Base-by-base conservation (phyloP, 2,797 vertebrate species). In the Muscicapa striata region DNA sequence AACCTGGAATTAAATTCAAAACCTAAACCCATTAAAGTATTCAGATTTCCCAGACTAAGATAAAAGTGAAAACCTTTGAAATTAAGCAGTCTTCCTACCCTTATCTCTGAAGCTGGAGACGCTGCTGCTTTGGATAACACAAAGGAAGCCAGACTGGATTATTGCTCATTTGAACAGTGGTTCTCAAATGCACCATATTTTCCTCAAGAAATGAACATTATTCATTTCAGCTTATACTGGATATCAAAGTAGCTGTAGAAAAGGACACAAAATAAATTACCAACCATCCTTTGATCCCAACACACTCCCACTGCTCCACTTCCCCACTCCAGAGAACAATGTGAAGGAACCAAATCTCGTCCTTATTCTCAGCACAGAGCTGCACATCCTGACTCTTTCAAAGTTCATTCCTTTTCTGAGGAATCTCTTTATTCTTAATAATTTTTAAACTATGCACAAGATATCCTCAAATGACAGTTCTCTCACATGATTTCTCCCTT, bases 1-100 rank as follows among this genome's bases (percentile, higher is more conserved):
- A 95, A 96, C 93, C 90, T 96, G 84, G 95, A 97, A 96, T 96
- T 97, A 94, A 96, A 96, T 96, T 96, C 96, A 95, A 96, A 96
- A 87, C 79, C 76, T 95, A 96, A 97, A 92, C 94, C 93, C 92
- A 95, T 96, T 96, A 97, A 97, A 96, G 89, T 89, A 95, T 95
- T 95, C 89, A 38, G 92, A 93, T 95, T 95, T 93, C 89, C 92
- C 73, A 94, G 92, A 54, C 92, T 92, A 93, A 96, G 94, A 95
- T 96, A 96, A 95, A 97, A 95, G 87, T 89, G 87, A 94, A 96
- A 96, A 82, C 85, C 93, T 95, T 90, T 95, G 91, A 97, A 97
- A 97, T 95, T 95, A 96, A 95, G 93, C 93, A 93, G 95, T 94
- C 95, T 94, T 91, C 85, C 85, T 75, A 70, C 61, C 21, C 88